Evolutionary conservation across 2,888 invertebrate genomes (phyloP), one percentile per base, ranked within the genome.

Genomic region (Tiliacea aurago): DNA sequence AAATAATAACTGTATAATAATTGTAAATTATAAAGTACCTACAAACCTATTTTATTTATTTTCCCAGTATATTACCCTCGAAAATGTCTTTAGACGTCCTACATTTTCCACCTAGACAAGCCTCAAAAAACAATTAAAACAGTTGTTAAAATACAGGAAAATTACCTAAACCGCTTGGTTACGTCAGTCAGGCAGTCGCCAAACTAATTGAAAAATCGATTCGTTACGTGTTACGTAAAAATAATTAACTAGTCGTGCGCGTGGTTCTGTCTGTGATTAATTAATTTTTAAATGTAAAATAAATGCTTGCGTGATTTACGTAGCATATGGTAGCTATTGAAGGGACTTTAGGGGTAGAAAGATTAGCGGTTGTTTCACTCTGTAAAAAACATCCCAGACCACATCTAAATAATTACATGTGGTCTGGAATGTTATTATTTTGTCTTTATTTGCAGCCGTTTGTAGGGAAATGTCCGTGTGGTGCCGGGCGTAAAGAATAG

Each of bases 131-230:
- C 13, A 77, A 51, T 45, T 23, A 55, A 68, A 75, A 63, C 53
- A 18, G 20, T 28, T 43, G 37, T 58, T 63, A 11, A 62, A 65
- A 72, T 45, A 62, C 56, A 56, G 47, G 45, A 68, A 70, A 77
- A 74, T 64, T 45, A 59, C 63, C 51, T n/a, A 58, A 64, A 72
- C 7, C 51, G 55, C 37, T 75, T n/a, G 49, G 69, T 83, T 37
- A 76, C 80, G 76, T 79, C 68, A 69, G n/a, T 4, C 11, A 33
- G 56, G 43, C 70, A 62, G 41, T 59, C 70, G 64, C 28, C 59
- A 65, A 51, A 58, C 69, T 81, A 84, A 83, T 84, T 84, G 81
- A 71, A 78, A 78, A 83, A 83, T 83, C 81, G 78, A 84, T 84
- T 80, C 41, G 59, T 37, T 69, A 45, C 11, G 64, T 59, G 45